Evolutionary conservation across 2,888 invertebrate species (phyloP), one percentile per base, ranked within the genome.

Genomic region (Agriopis aurantiaria): DNA sequence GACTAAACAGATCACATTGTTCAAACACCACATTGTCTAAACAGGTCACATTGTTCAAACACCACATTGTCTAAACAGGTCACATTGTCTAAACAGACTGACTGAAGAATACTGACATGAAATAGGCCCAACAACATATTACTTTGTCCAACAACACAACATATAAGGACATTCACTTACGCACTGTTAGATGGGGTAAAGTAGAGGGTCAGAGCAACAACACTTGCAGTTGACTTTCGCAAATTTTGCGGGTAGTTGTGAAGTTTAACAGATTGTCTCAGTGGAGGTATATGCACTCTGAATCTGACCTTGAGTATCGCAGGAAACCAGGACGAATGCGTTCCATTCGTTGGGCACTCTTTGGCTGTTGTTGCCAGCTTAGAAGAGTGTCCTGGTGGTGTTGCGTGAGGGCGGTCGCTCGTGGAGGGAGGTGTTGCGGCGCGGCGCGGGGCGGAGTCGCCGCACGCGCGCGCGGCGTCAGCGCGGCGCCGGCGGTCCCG

Each of bases 401-500:
- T 14, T 12, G 8, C 63, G 52, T 23, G 45, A 45, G 57, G 4
- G 62, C 14, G 68, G 62, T 14, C 68, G 63, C 8, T 5, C 6
- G 58, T 7, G 33, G 11, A 9, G 8, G 40, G 7, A 45, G 14
- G 17, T 41, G 23, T 41, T 53, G 46, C 45, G n/a, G 58, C 63
- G 52, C 55, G 41, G 65, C 52, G 63, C 46, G 45, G 41, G 80
- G 56, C 67, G 84, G 80, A 68, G 70, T 83, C 83, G 72, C 80
- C 77, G 73, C 69, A 82, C 80, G 82, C 79, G 79, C 79, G 81
- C 81, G 83, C 82, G 81, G 84, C 84, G 84, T 82, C 82, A 82
- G 85, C 84, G 86, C 75, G 81, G 78, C 84, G 87, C 85, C 75
- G 81, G 78, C 84, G 87, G 82, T 81, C 84, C 82, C 78, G 83